Conservation (phyloP, 2,113 vertebrate genomes). For the Columba livia region DNA sequence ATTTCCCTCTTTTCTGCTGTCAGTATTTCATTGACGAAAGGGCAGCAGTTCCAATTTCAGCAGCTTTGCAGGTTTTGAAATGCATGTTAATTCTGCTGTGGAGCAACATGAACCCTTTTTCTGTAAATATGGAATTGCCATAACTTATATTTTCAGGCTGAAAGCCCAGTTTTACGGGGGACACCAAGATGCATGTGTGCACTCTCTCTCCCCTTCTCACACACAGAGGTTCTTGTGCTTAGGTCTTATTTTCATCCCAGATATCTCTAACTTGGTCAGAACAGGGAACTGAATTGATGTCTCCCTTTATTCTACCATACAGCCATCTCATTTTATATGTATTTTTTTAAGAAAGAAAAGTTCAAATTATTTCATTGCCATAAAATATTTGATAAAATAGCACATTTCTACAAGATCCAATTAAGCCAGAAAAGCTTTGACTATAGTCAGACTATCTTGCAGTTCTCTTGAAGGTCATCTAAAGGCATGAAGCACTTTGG, state of each 20-base stretch:
- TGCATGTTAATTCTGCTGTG: neutral
- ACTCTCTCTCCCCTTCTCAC: neutral
- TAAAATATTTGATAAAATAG: neutral
- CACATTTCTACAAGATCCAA: neutral
- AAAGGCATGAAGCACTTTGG: neutral
- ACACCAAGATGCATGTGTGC: neutral
- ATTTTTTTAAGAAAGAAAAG: neutral
- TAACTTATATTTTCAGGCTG: neutral
- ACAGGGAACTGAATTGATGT: neutral
- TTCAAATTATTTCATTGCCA: neutral
- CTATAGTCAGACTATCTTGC: neutral
- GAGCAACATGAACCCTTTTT: neutral
- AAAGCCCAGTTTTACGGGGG: neutral
- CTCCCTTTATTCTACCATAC: neutral
- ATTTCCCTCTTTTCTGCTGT: neutral
- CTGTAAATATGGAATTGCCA: neutral
- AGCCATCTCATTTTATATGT: neutral
- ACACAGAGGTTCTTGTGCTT: neutral
- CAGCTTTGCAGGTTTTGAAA: neutral
- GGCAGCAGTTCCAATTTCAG: neutral
- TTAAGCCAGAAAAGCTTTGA: neutral
- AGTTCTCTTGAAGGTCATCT: conserved; percentile 16
- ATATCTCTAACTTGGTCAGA: neutral
- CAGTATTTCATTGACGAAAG: neutral
- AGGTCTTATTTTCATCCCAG: neutral